Conservation (phyloP, 2,888 invertebrate species). For the Gymnosoma rotundatum region DNA sequence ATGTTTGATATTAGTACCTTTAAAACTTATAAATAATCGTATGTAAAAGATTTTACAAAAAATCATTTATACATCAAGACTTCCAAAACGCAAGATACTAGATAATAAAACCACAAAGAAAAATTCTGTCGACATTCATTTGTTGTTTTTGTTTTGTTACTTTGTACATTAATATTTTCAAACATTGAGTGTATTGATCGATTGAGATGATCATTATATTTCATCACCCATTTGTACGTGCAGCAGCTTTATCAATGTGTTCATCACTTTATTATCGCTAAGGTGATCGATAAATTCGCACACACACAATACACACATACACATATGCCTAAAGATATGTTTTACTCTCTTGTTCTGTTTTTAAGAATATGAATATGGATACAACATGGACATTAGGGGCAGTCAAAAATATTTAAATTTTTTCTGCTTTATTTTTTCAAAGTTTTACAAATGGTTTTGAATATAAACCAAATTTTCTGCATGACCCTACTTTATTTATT, state of each 20-base stretch:
- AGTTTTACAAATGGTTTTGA: not conserved
- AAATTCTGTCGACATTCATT: not conserved
- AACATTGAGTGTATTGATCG: conserved; percentile 30
- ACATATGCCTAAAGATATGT: conserved; percentile 33
- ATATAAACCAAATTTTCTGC: not conserved
- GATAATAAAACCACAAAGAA: conserved; percentile 8
- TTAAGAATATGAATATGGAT: not conserved
- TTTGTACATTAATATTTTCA: not conserved
- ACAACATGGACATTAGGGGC: conserved; percentile 16
- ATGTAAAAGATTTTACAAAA: not conserved
- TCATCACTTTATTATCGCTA: conserved; percentile 54
- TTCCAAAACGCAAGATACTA: not conserved
- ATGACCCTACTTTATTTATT: conserved; percentile 18
- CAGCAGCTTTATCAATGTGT: conserved; percentile 51
- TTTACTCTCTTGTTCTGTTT: conserved; percentile 7
- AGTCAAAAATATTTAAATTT: not conserved
- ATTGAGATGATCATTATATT: conserved; percentile 58
- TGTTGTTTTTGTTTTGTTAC: no score
- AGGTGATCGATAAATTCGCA: conserved; percentile 40
- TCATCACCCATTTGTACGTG: conserved; percentile 55
- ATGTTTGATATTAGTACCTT: conserved; percentile 11
- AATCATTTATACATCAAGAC: conserved; percentile 51
- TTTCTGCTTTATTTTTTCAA: not conserved
- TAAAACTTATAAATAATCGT: conserved; percentile 21
- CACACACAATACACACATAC: not conserved